Conservation (phyloP, 2,888 invertebrate genomes). For the Tinea trinotella region DNA sequence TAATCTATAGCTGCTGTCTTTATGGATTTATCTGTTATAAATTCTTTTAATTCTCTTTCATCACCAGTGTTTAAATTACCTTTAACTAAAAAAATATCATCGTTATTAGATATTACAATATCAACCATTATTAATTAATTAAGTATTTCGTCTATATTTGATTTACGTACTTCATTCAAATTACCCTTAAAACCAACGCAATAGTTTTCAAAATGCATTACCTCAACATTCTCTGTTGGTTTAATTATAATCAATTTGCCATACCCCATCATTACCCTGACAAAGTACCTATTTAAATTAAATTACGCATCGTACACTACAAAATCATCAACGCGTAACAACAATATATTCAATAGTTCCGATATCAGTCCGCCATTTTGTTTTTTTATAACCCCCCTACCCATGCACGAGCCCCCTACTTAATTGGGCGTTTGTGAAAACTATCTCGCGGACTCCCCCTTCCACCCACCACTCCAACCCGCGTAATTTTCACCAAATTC, state of each 20-base stretch:
- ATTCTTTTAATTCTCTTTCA: too few species aligned
- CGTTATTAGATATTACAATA: too few species aligned
- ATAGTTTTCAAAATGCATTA: not conserved
- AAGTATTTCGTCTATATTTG: too few species aligned
- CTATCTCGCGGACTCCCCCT: slow-evolving; percentile 55
- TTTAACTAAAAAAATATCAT: too few species aligned
- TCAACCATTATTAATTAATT: too few species aligned
- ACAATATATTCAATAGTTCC: not conserved
- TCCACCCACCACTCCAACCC: slow-evolving; percentile 34
- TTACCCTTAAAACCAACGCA: not conserved
- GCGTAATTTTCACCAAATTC: slow-evolving; percentile 50
- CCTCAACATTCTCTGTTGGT: not conserved
- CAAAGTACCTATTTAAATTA: slow-evolving; percentile 8
- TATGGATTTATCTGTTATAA: too few species aligned
- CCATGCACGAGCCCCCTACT: slow-evolving; percentile 35
- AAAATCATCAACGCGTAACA: slow-evolving; percentile 12
- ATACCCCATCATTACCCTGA: not conserved
- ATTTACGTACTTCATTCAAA: too few species aligned
- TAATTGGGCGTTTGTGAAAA: slow-evolving; percentile 70
- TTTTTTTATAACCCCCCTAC: slow-evolving; percentile 55
- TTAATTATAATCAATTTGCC: slow-evolving; percentile 6
- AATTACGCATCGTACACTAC: slow-evolving; percentile 6
- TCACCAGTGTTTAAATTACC: too few species aligned
- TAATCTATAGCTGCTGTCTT: too few species aligned
- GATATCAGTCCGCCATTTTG: slow-evolving; percentile 47